These are phyloP conservation scores for Eublepharis macularius DNA, from an alignment of 2,113 vertebrate genomes.

Conservation along the genomic window DNA sequence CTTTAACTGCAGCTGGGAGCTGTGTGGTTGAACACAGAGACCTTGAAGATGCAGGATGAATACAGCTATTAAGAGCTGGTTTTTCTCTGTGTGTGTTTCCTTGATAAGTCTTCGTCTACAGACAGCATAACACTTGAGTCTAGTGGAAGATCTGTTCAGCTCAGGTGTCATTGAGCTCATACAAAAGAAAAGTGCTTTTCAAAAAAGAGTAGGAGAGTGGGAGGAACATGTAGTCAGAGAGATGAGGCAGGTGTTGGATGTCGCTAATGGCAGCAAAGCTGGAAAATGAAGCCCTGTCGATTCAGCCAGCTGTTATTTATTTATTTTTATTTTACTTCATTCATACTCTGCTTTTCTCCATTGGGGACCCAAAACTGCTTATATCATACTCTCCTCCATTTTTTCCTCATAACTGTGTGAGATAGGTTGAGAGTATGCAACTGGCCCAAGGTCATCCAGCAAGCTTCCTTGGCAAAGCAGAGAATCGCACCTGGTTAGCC, in stretches of 20 bases:
- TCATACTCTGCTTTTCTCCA: no score
- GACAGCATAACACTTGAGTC: slow-evolving; percentile 40
- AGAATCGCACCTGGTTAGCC: no score
- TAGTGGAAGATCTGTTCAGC: slow-evolving; percentile 51
- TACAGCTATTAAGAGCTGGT: neutral
- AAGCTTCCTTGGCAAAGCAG: no score
- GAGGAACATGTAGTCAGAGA: neutral
- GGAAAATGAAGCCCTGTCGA: neutral
- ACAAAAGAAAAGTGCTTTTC: neutral
- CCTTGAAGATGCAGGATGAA: slow-evolving; percentile 28
- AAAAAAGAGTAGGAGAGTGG: neutral
- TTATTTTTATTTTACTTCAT: no score
- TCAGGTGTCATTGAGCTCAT: slow-evolving; percentile 6
- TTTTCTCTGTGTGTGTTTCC: slow-evolving; percentile 29
- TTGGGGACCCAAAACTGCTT: no score
- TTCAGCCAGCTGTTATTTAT: no score
- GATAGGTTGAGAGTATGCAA: no score
- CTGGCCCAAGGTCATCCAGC: no score
- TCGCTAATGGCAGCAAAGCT: neutral
- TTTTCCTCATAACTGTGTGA: no score
- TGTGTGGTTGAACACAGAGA: neutral
- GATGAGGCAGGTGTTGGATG: neutral
- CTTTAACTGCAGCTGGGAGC: slow-evolving; percentile 22
- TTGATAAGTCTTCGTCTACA: slow-evolving; percentile 30
- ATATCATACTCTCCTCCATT: no score